Percentiles rank a stretch among this genome's conserved stretches.
phyloP scores from a whole-genome alignment of 2,888 invertebrate genomes.

The Penaeus monodon region DNA sequence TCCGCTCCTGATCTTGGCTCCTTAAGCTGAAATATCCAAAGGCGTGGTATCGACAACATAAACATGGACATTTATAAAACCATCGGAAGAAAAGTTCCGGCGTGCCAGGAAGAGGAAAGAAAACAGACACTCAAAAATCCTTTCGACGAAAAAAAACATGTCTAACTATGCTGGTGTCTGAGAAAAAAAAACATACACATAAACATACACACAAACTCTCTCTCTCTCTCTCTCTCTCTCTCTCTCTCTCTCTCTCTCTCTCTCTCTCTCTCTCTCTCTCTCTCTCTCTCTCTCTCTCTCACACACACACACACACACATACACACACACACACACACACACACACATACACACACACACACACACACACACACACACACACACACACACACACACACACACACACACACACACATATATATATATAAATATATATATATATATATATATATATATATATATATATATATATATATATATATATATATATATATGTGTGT shows the following conservation, averaged over 20 bases:
- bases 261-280: background rate
- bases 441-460: slow-evolving; percentile 21
- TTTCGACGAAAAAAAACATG: too few relatives aligned
- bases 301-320: background rate
- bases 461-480: background rate
- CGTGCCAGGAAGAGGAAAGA: too few relatives aligned
- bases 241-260: background rate
- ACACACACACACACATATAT: background rate
- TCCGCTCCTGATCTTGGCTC: too few relatives aligned
- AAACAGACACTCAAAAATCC: too few relatives aligned
- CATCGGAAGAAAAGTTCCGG: too few relatives aligned
- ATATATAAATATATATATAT: slow-evolving; percentile 18
- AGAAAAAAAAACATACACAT: background rate
- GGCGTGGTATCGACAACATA: too few relatives aligned
- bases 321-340: too few relatives aligned
- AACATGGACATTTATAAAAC: too few relatives aligned
- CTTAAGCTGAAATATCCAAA: too few relatives aligned
- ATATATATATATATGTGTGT: background rate
- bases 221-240: background rate
- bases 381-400: background rate
- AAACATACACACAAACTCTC: too few relatives aligned
- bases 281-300: background rate
- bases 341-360: background rate
- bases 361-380: background rate
- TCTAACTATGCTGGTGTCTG: too few relatives aligned